Evolutionary conservation across 1,140 invertebrate species (phyloP), one percentile per base, ranked within the genome.

Genomic region (Ylistrum balloti): DNA sequence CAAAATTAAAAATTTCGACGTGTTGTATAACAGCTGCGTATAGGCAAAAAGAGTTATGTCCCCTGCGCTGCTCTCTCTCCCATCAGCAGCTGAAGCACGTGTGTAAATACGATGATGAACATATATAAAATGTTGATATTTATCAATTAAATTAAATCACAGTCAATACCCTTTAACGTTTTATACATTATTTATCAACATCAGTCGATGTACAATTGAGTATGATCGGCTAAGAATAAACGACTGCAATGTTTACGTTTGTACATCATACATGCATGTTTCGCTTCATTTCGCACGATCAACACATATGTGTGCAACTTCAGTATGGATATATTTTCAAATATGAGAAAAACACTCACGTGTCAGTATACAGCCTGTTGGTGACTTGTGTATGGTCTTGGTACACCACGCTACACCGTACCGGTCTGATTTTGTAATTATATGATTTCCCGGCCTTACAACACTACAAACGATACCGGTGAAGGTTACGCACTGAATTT

Each of bases 81-180:
- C 5, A 74, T 74, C 56, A 74, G 56, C 56, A 74, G n/a, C 56
- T 74, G 56, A 74, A 74, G n/a, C 56, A 74, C 56, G 56, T 74
- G 56, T 74, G 56, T 74, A 74, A 9, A 45, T 17, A 45, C 1
- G 41, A 45, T 17, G 5, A 13, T 45, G 41, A 45, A 9, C 20
- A 45, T 9, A 13, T 45, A 1, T 74, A 74, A n/a, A 7, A 20
- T 20, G 17, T 38, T 7, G 13, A 38, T 56, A 56, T 56, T 7
- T 56, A 56, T 20, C 2, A 56, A 11, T 11, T 22, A 56, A 56
- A 56, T 20, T 3, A 22, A 22, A n/a, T 74, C n/a, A 3, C 5
- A 74, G 41, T 45, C 56, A 28, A 17, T n/a, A 74, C 22, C 22
- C 0, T 74, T 74, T 74, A 22, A 7, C 22, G 9, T 17, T 11